A percentile compares a stretch with the other conserved stretches of the same genome.
Evolutionary conservation across 1,140 invertebrate species (phyloP).

Genomic region (Orussus abietinus): DNA sequence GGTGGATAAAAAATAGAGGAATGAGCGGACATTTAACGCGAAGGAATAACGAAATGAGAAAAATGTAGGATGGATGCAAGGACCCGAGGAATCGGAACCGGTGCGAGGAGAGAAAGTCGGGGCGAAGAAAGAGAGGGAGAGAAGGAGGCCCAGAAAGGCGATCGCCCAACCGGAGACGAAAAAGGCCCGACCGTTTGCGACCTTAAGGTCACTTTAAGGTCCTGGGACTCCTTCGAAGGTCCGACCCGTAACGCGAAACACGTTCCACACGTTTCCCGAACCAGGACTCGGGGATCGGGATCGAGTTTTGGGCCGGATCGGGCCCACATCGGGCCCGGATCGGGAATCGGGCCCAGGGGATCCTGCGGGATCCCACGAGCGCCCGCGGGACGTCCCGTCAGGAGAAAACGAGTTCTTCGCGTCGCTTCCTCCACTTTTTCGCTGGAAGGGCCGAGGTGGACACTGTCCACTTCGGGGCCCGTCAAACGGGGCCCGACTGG

Average conservation of each 20-base stretch:
- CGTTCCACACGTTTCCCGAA: conserved; percentile 36
- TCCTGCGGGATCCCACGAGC: conserved; percentile 24
- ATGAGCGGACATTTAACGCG: too few relatives aligned
- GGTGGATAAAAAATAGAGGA: too few relatives aligned
- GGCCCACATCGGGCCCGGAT: too few relatives aligned
- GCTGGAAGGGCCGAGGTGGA: conserved; percentile 27
- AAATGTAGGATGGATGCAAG: too few relatives aligned
- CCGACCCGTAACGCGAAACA: conserved; percentile 39
- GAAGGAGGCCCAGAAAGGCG: background rate
- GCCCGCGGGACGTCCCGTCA: conserved; percentile 21
- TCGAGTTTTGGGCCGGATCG: conserved; percentile 3
- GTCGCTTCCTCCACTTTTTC: conserved; percentile 24
- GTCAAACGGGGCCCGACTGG: conserved; percentile 23
- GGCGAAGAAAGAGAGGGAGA: background rate
- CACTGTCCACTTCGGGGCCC: conserved; percentile 26
- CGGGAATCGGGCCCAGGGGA: conserved; percentile 14
- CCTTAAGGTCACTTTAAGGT: conserved; percentile 32
- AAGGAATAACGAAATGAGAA: too few relatives aligned
- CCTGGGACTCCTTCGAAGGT: conserved; percentile 28
- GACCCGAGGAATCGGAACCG: too few relatives aligned
- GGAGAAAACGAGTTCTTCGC: conserved; percentile 25
- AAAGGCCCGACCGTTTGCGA: conserved; percentile 40
- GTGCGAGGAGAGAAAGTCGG: too few relatives aligned
- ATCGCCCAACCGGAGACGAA: conserved; percentile 17
- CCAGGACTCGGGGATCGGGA: conserved; percentile 14